These are phyloP conservation scores for Ormyrus labotus DNA, from an alignment of 2,888 invertebrate species.

Conservation along the genomic window DNA sequence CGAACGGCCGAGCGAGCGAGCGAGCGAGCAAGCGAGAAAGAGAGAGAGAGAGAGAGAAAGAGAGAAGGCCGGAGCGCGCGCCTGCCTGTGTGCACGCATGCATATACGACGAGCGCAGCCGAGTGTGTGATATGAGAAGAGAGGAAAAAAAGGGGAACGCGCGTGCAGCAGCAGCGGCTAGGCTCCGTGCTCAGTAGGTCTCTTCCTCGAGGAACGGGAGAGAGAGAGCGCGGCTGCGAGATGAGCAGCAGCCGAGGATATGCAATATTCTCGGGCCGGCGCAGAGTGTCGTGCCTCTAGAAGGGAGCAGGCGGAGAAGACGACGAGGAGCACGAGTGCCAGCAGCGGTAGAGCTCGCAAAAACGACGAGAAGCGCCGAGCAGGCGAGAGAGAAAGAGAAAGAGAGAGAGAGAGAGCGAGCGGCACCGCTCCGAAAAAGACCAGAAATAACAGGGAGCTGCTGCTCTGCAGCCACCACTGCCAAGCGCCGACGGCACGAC, in stretches of 20 bases:
- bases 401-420: conserved; percentile 46
- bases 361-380: no score
- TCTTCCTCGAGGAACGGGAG: conserved; percentile 9
- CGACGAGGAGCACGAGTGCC: no score
- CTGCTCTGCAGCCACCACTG: conserved; percentile 13
- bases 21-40: no score
- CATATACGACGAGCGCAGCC: background rate
- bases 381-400: background rate
- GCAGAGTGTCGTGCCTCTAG: background rate
- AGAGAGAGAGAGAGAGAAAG: no score
- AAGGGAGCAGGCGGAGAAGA: background rate
- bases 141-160: conserved; percentile 41
- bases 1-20: no score
- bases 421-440: conserved; percentile 14
- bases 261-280: no score
- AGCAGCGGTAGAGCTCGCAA: no score
- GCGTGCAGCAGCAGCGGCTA: conserved; percentile 30
- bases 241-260: background rate
- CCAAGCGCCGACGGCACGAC: conserved; percentile 52
- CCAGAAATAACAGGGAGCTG: conserved; percentile 42
- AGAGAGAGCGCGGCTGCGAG: background rate
- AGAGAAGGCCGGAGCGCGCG: no score
- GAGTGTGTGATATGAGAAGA: conserved; percentile 11
- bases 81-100: background rate
- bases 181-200: conserved; percentile 16